Percentiles rank a stretch among this genome's conserved stretches.
Evolutionary conservation across 2,888 invertebrate genomes (phyloP).

Genomic region (Lycaena phlaeas): DNA sequence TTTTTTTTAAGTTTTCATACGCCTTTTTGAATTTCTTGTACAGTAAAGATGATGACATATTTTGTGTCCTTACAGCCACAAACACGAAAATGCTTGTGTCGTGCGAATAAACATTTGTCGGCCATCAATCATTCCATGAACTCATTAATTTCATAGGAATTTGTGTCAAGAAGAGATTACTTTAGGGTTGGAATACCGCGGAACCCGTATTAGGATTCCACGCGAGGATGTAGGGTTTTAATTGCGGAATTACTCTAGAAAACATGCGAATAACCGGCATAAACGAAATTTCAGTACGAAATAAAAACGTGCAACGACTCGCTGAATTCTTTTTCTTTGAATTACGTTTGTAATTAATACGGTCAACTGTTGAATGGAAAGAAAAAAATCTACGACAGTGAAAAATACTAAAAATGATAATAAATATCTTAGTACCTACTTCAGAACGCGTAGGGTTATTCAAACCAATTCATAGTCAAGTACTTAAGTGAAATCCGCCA

Average conservation of each 20-base stretch:
- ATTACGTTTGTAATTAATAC: too few species aligned
- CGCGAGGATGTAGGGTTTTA: constrained; percentile 36
- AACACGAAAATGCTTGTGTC: background rate
- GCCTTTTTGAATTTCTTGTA: too few species aligned
- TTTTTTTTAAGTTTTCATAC: too few species aligned
- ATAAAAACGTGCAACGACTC: too few species aligned
- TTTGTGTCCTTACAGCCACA: background rate
- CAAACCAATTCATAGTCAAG: too few species aligned
- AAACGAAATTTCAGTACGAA: background rate
- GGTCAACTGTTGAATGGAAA: too few species aligned
- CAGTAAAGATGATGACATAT: background rate
- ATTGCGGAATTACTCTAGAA: constrained; percentile 43
- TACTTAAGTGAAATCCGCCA: too few species aligned
- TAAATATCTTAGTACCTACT: too few species aligned
- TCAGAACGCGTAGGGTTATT: too few species aligned
- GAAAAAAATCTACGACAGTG: too few species aligned
- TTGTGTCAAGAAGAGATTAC: background rate
- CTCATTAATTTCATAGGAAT: constrained; percentile 4
- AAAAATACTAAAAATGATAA: too few species aligned
- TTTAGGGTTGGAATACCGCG: background rate
- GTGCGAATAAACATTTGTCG: background rate
- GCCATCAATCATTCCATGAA: constrained; percentile 3
- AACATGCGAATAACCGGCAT: constrained; percentile 11
- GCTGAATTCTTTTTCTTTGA: too few species aligned
- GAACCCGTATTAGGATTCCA: constrained; percentile 29